Evolutionary conservation across 2,888 invertebrate species (phyloP), one percentile per base, ranked within the genome.

Genomic region (Morinoia aosen): DNA sequence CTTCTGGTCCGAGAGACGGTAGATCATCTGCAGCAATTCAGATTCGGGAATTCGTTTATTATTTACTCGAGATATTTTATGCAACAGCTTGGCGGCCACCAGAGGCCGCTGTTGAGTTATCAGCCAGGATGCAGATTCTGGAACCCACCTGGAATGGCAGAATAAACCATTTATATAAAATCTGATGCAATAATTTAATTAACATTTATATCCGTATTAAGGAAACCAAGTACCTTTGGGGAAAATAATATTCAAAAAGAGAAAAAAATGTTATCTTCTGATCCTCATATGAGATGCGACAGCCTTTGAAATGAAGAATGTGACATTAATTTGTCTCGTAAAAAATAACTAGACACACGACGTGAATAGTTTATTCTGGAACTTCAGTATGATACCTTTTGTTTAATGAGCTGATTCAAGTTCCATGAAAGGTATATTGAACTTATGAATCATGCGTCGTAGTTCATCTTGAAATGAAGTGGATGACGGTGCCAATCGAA

Each of bases 71-170:
- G 96, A 96, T 19, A 96, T 96, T 10, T 4, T 94, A 33, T 61
- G 25, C 94, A 96, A 95, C 64, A 95, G 95, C n/a, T 57, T 57
- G 5, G 48, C 56, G 12, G 96, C 96, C 33, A 91, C 94, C 58
- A 95, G 58, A 33, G 33, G 58, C 33, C 95, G 57, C 11, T 96
- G 96, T 57, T 94, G 76, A 33, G 96, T 91, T 4, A 96, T 94
- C n/a, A 96, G 96, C 96, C 96, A 96, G 0, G 96, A 96, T 0
- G 96, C 95, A 14, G 96, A 96, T 91, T 96, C 96, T 0, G 96
- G 96, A n/a, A 96, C 95, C 95, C 95, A 96, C 91, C 96, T 96
- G 95, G 10, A 93, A 90, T 48, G 90, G 48, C 39, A 48, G 39
- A 40, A 4, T 90, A 39, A 16, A 16, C 39, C 25, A 33, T 76